A percentile compares a stretch with the other conserved stretches of the same genome.
phyloP scores from a whole-genome alignment of 2,113 vertebrate species.

The Hemiprocne comata region DNA sequence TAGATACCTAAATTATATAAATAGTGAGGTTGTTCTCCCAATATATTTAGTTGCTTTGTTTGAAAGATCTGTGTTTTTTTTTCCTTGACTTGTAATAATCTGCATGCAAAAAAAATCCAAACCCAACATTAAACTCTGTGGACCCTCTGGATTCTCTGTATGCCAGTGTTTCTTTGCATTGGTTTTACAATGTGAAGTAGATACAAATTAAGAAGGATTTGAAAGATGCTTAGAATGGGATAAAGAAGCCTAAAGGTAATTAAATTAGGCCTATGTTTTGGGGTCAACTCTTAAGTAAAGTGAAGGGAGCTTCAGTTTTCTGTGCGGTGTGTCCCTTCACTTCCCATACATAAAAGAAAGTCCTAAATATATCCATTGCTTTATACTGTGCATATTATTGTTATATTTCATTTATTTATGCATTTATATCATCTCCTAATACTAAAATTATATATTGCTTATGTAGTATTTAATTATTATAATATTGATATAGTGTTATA shows the following conservation, averaged over 20 bases:
- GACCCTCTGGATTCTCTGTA: neutral
- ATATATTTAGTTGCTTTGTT: neutral
- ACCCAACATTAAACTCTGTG: neutral
- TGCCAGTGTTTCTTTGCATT: neutral
- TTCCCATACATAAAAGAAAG: neutral
- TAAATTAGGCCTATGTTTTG: neutral
- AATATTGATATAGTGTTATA: neutral
- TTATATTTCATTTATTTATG: neutral
- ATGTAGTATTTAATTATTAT: neutral
- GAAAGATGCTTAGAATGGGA: neutral
- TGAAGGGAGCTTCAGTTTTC: neutral
- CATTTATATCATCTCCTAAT: neutral
- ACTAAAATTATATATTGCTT: neutral
- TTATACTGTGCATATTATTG: neutral
- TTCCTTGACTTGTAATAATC: neutral
- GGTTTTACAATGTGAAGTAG: neutral
- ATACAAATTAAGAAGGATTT: neutral
- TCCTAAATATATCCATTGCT: neutral
- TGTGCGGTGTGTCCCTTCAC: neutral
- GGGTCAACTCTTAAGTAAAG: neutral
- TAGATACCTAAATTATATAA: neutral
- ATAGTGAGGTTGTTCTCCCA: neutral
- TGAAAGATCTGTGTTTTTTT: neutral
- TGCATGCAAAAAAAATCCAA: neutral
- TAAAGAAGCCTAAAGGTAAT: neutral